These are phyloP conservation scores for Perithous albicinctus DNA, from an alignment of 2,888 invertebrate species.

Conservation along the genomic window DNA sequence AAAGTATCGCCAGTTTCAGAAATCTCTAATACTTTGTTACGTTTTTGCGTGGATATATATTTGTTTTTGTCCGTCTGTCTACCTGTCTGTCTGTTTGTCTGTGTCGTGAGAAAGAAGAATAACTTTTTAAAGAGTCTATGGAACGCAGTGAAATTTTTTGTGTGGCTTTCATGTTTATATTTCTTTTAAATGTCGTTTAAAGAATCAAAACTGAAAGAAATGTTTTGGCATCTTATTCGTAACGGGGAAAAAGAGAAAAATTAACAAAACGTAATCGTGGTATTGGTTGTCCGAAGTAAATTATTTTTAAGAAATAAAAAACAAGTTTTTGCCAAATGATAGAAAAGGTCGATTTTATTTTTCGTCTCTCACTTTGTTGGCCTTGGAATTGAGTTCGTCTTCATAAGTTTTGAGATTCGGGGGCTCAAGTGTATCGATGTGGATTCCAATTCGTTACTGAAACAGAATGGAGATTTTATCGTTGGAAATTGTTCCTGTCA, in stretches of 20 bases:
- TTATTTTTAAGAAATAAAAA: too few relatives aligned
- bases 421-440: constrained; percentile 10
- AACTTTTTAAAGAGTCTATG: too few relatives aligned
- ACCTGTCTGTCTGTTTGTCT: too few relatives aligned
- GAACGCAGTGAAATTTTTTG: too few relatives aligned
- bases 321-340: background rate
- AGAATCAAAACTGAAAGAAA: background rate
- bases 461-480: constrained; percentile 56
- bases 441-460: constrained; percentile 36
- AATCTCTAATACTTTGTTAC: too few relatives aligned
- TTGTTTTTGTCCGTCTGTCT: too few relatives aligned
- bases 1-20: too few relatives aligned
- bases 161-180: background rate
- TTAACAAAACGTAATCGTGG: background rate
- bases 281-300: background rate
- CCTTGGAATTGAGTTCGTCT: background rate
- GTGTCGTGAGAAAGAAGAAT: too few relatives aligned
- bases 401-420: constrained; percentile 1
- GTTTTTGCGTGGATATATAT: too few relatives aligned
- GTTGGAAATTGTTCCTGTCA: constrained; percentile 19
- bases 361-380: background rate
- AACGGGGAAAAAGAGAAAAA: background rate
- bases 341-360: background rate
- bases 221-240: background rate
- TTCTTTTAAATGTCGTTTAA: background rate